These are phyloP conservation scores for Chlorodrepanis virens DNA, from an alignment of 2,113 vertebrate species.

Conservation along the genomic window DNA sequence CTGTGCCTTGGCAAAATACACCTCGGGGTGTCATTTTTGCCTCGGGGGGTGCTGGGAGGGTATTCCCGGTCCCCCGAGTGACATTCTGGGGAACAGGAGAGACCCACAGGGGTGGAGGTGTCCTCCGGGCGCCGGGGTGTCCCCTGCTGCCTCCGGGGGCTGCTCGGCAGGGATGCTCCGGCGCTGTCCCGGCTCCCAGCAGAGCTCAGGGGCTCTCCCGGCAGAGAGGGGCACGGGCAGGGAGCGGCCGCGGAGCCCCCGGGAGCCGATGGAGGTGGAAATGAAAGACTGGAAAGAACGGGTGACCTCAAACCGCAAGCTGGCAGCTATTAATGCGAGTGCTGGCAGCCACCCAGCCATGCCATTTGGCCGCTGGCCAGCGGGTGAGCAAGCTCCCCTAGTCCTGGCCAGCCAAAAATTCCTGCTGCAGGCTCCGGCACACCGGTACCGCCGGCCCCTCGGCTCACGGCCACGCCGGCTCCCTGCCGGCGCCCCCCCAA, in stretches of 20 bases:
- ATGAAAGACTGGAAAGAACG: conserved; percentile 43
- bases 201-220: rapidly evolving
- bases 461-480: rapidly evolving
- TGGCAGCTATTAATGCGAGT: background rate
- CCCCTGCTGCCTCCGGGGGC: background rate
- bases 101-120: background rate
- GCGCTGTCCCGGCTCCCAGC: background rate
- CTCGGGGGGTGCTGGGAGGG: background rate
- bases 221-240: background rate
- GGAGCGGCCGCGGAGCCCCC: background rate
- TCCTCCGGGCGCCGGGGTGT: background rate
- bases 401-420: background rate
- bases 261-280: background rate
- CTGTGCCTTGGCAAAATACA: background rate
- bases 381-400: background rate
- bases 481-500: rapidly evolving
- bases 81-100: background rate
- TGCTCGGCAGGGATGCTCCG: rapidly evolving
- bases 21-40: background rate
- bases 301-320: conserved; percentile 31
- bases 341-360: conserved; percentile 29
- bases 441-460: rapidly evolving
- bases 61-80: background rate
- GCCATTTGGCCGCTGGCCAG: conserved; percentile 19
- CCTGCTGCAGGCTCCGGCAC: background rate